A percentile compares a stretch with the other conserved stretches of the same genome.
Evolutionary conservation across 2,113 vertebrate genomes (phyloP).

Genomic region (Gobio gobio): DNA sequence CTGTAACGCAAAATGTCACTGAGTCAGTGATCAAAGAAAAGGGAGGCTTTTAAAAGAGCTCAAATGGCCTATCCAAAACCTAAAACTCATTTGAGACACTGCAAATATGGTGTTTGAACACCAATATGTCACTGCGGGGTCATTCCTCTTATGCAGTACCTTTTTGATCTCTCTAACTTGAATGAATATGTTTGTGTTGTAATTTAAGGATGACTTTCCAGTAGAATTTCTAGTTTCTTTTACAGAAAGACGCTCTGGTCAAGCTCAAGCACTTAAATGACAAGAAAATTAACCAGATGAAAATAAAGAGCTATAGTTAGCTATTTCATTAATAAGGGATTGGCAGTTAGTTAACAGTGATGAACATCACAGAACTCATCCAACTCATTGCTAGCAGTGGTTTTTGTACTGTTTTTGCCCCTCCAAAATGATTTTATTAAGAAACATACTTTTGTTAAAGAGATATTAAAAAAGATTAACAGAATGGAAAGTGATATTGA

Average conservation of each 20-base stretch:
- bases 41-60: not conserved
- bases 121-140: not conserved
- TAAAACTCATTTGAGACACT: not conserved
- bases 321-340: not conserved
- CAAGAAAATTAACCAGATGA: not conserved
- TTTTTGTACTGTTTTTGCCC: not conserved
- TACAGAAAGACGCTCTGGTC: not conserved
- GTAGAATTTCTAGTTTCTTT: not conserved
- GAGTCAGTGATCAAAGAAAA: constrained; percentile 32
- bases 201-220: not conserved
- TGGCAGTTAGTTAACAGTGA: not conserved
- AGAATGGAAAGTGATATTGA: not conserved
- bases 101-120: not conserved
- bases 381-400: not conserved
- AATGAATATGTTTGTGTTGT: not conserved
- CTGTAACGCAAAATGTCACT: constrained; percentile 36
- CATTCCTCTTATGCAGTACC: not conserved
- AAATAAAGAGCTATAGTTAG: not conserved
- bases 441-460: not conserved
- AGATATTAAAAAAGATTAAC: not conserved
- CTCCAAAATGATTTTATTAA: not conserved
- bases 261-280: not conserved
- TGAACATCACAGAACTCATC: not conserved
- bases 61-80: not conserved
- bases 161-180: not conserved